Percentiles rank a stretch among this genome's conserved stretches.
These are phyloP conservation scores for Andrena cerasifolii DNA, from an alignment of 1,140 invertebrate genomes.

Conservation along the genomic window DNA sequence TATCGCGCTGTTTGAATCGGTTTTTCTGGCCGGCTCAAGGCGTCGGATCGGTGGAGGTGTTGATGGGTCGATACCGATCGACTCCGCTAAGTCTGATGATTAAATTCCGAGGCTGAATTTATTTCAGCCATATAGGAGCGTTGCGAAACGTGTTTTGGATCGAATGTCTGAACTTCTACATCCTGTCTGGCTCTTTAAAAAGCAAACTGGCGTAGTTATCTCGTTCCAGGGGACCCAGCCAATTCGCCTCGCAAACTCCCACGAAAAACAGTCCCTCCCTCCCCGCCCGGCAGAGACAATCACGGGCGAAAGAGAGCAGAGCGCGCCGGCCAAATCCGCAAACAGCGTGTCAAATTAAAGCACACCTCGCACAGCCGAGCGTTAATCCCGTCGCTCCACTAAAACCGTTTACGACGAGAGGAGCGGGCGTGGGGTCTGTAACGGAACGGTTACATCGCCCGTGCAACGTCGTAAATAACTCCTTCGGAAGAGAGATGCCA, in stretches of 20 bases:
- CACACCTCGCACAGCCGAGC: not conserved
- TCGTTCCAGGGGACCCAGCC: not conserved
- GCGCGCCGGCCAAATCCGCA: not conserved
- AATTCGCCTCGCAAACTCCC: not conserved
- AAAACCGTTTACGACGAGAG: conserved; percentile 16
- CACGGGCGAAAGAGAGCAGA: not conserved
- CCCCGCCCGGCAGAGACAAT: too few relatives aligned
- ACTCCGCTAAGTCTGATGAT: too few relatives aligned
- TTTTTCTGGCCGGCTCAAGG: not conserved
- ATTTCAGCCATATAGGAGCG: too few relatives aligned
- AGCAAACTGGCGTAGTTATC: not conserved
- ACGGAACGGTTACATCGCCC: not conserved
- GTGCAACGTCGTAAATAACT: conserved; percentile 24
- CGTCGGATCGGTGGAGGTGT: not conserved
- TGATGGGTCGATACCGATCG: not conserved
- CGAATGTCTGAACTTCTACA: too few relatives aligned
- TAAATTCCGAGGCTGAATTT: too few relatives aligned
- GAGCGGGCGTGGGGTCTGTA: not conserved
- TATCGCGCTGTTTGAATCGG: not conserved
- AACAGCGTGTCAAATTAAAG: conserved; percentile 29
- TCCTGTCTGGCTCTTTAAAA: not conserved
- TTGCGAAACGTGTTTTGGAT: too few relatives aligned
- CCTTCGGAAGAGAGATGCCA: not conserved
- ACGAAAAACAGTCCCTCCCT: not conserved
- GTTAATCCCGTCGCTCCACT: not conserved